These are phyloP conservation scores for Calosoma granatense DNA, from an alignment of 1,140 invertebrate species.

Conservation along the genomic window DNA sequence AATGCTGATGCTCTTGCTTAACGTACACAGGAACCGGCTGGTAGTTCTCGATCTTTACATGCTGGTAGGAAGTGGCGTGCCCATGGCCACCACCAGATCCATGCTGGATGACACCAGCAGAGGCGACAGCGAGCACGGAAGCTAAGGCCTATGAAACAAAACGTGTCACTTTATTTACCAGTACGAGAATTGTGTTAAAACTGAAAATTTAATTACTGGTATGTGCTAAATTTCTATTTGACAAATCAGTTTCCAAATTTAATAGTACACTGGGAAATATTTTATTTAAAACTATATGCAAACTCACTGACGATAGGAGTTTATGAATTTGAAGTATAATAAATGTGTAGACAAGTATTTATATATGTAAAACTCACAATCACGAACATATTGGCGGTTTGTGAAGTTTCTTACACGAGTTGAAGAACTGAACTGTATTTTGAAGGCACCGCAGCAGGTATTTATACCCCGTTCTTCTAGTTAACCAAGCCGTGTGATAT, in stretches of 20 bases:
- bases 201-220: not conserved
- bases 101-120: not conserved
- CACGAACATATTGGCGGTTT: not conserved
- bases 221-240: not conserved
- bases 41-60: slow-evolving; percentile 50
- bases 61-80: slow-evolving; percentile 49
- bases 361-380: not conserved
- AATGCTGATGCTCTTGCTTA: slow-evolving; percentile 48
- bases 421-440: not conserved
- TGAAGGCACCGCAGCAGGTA: not conserved
- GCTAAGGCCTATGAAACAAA: not conserved
- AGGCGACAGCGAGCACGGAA: not conserved
- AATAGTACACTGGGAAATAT: not conserved
- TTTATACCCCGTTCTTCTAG: not conserved
- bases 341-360: not conserved
- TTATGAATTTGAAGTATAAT: not conserved
- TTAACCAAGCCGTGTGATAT: not conserved
- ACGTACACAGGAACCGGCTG: slow-evolving; percentile 50
- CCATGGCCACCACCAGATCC: slow-evolving; percentile 36
- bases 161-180: not conserved
- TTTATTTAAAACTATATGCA: not conserved
- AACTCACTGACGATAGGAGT: too few relatives aligned
- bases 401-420: not conserved
- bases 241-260: not conserved
- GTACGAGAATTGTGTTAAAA: not conserved